Evolutionary conservation across 2,797 vertebrate species (phyloP).

Genomic region (Neosilurus mollespiculum): DNA sequence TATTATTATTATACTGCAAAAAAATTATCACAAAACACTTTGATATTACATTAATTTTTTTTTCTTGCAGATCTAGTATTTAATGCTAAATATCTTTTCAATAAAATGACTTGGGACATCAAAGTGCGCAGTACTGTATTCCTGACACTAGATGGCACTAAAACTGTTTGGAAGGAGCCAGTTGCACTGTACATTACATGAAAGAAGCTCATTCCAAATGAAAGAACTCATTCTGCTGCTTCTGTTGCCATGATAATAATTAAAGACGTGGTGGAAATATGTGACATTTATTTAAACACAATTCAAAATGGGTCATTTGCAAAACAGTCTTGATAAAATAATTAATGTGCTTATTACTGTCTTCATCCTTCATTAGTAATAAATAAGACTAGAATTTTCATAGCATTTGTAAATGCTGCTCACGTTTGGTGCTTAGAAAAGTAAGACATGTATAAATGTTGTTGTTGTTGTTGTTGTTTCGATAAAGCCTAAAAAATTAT

Average conservation of each 20-base stretch:
- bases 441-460: background rate
- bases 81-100: background rate
- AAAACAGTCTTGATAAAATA: background rate
- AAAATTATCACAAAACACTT: background rate
- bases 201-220: background rate
- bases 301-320: background rate
- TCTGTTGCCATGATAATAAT: background rate
- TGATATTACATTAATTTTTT: background rate
- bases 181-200: background rate
- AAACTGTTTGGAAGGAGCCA: background rate
- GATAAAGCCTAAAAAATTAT: too few relatives aligned
- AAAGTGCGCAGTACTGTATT: conserved; percentile 7
- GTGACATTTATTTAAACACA: background rate
- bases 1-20: background rate
- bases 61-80: background rate
- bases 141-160: conserved; percentile 51
- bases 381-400: background rate
- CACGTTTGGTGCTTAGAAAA: background rate
- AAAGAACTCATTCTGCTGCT: background rate
- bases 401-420: background rate
- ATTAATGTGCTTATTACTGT: background rate
- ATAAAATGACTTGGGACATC: background rate
- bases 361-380: conserved; percentile 3
- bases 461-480: too few relatives aligned
- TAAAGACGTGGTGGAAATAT: background rate